phyloP scores from a whole-genome alignment of 2,113 vertebrate species.

The Takifugu flavidus region DNA sequence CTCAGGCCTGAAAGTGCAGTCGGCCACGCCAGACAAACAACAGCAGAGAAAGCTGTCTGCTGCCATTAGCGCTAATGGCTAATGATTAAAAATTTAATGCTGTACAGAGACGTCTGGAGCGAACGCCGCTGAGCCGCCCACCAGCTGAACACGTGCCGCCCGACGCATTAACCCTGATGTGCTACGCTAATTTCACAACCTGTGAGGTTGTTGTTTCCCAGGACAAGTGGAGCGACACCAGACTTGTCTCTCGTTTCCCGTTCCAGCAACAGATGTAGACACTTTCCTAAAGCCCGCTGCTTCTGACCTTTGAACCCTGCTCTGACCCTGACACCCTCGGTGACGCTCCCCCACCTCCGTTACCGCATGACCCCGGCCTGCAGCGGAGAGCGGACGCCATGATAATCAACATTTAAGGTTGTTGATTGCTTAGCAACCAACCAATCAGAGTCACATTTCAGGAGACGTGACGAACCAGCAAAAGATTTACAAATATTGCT shows the following conservation, averaged over 20 bases:
- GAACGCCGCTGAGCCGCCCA: constrained; percentile 8
- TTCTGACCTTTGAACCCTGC: constrained; percentile 5
- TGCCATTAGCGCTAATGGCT: constrained; percentile 60
- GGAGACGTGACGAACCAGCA: no score
- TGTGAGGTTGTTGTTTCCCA: constrained; percentile 1
- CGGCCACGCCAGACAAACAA: constrained; percentile 60
- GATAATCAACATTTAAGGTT: no score
- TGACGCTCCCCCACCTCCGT: neutral
- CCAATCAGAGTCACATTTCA: no score
- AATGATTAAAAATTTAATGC: constrained; percentile 61
- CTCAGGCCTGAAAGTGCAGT: constrained; percentile 45
- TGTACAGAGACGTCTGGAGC: constrained; percentile 41
- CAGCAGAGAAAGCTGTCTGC: constrained; percentile 47
- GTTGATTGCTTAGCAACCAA: no score
- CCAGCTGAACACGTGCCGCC: constrained; percentile 25
- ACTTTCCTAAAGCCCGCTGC: constrained; percentile 21
- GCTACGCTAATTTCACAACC: constrained; percentile 33
- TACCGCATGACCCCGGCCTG: constrained; percentile 8
- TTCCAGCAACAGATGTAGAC: neutral
- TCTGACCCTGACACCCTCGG: neutral
- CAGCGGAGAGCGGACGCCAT: neutral
- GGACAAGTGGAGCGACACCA: neutral
- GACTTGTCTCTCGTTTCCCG: neutral
- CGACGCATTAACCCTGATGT: neutral
- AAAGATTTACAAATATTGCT: no score